Conservation (phyloP, 2,888 invertebrate genomes). For the Keiferia lycopersicella region DNA sequence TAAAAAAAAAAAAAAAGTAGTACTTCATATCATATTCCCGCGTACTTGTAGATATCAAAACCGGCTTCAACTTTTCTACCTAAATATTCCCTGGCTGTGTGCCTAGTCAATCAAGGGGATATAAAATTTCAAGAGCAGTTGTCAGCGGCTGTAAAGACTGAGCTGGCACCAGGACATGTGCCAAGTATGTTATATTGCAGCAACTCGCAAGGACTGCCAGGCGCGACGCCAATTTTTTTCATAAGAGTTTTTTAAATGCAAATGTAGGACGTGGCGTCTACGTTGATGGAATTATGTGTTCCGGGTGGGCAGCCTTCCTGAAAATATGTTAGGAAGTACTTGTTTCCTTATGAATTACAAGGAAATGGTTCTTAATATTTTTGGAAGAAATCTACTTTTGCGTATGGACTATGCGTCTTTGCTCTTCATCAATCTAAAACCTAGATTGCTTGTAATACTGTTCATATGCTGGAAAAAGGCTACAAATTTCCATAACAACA, state of each 20-base stretch:
- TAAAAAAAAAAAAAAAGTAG: too few species aligned
- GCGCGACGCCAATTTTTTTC: slow-evolving; percentile 23
- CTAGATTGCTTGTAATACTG: too few species aligned
- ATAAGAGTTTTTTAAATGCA: background rate
- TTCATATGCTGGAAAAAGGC: too few species aligned
- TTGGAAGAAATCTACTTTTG: too few species aligned
- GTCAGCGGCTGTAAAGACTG: background rate
- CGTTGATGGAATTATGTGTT: background rate
- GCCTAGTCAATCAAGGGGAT: slow-evolving; percentile 18
- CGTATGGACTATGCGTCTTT: too few species aligned
- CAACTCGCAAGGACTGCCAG: slow-evolving; percentile 18
- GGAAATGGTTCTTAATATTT: too few species aligned
- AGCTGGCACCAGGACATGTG: background rate
- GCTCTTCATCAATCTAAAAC: too few species aligned
- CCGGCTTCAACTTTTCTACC: background rate
- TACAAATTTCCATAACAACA: too few species aligned
- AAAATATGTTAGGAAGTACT: too few species aligned
- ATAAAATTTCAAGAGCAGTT: slow-evolving; percentile 9
- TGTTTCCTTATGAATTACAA: too few species aligned
- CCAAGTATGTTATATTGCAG: slow-evolving; percentile 16
- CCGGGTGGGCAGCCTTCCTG: background rate
- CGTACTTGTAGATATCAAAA: too few species aligned
- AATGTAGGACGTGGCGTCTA: background rate
- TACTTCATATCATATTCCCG: too few species aligned
- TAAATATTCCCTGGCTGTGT: background rate